These are phyloP conservation scores for Apotomis betuletana DNA, from an alignment of 2,888 invertebrate species.

Conservation along the genomic window DNA sequence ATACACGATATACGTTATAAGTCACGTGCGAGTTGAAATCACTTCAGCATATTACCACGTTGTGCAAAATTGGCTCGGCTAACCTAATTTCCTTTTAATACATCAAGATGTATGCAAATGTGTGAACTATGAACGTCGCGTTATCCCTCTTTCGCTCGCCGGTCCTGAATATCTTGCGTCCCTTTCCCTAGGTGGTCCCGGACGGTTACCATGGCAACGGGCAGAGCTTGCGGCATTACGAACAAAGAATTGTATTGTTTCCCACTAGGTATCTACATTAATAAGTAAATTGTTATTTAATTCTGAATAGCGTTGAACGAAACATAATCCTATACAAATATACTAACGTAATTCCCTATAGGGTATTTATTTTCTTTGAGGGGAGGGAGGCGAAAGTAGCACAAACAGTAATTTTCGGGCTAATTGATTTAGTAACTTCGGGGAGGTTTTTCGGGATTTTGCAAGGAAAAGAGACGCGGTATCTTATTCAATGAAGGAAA, in stretches of 20 bases:
- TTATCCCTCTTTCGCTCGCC: slow-evolving; percentile 26
- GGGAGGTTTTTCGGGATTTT: slow-evolving; percentile 17
- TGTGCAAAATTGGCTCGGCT: slow-evolving; percentile 44
- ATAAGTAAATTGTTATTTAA: slow-evolving; percentile 15
- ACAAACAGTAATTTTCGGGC: slow-evolving; percentile 34
- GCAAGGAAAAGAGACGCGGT: slow-evolving; percentile 23
- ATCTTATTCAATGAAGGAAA: not conserved
- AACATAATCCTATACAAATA: not conserved
- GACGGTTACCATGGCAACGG: slow-evolving; percentile 48
- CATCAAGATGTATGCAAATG: slow-evolving; percentile 46
- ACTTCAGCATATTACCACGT: slow-evolving; percentile 40
- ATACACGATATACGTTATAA: slow-evolving; percentile 11
- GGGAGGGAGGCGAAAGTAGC: slow-evolving; percentile 17
- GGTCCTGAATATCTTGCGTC: slow-evolving; percentile 21
- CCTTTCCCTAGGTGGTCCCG: slow-evolving; percentile 43
- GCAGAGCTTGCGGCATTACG: slow-evolving; percentile 37
- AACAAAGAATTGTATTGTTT: slow-evolving; percentile 43
- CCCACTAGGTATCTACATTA: slow-evolving; percentile 5
- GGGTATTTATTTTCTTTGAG: slow-evolving; percentile 21
- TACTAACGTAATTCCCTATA: not conserved
- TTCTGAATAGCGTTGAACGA: not conserved
- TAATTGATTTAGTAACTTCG: slow-evolving; percentile 44
- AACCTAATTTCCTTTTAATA: slow-evolving; percentile 57
- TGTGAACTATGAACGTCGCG: slow-evolving; percentile 37
- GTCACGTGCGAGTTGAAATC: slow-evolving; percentile 38